Base-by-base conservation (phyloP, 2,797 vertebrate species). In the Pseudochirops corinnae region DNA sequence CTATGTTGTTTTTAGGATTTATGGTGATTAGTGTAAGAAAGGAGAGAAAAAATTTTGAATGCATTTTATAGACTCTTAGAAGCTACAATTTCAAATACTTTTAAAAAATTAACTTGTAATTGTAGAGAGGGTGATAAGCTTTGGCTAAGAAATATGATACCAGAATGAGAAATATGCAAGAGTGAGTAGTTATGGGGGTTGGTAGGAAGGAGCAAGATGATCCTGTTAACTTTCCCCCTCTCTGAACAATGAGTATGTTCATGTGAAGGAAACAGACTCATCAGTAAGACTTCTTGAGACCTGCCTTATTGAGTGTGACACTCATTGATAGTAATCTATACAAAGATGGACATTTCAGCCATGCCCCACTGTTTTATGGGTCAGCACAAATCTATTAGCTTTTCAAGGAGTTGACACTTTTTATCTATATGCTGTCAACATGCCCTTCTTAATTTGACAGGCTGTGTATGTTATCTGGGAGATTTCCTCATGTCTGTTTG, bases 1-100 rank as follows among this genome's bases (percentile, higher is more conserved):
- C 53, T 91, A 46, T 82, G 39, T 82, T 82, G 39, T 96, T 55
- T 96, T 93, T 93, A 62, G 93, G 87, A 96, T 90, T 5, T 96
- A 4, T 94, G 67, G 29, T 67, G 31, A 74, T 74, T 82, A 26
- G 39, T 82, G 10, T 82, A 82, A 82, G n/a, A 39, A 74, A 74
- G 5, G 67, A 74, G 39, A 82, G 39, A 10, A 82, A 46, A 82
- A 82, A 82, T 46, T 82, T 46, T 46, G 74, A 82, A 46, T 82
- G 74, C 39, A 46, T 82, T 46, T 82, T 82, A 46, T 26, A 82
- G 7, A 82, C 18, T 82, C 21, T 46, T 82, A 82, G 74, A 46
- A 82, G 74, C 39, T 82, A 46, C 18, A 24, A 9, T 82, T 82
- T 74, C 62, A n/a, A 74, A 16, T 67, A n/a, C 60, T 62, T 31